Conservation (phyloP, 2,888 invertebrate species). For the Linnaemya tessellans region DNA sequence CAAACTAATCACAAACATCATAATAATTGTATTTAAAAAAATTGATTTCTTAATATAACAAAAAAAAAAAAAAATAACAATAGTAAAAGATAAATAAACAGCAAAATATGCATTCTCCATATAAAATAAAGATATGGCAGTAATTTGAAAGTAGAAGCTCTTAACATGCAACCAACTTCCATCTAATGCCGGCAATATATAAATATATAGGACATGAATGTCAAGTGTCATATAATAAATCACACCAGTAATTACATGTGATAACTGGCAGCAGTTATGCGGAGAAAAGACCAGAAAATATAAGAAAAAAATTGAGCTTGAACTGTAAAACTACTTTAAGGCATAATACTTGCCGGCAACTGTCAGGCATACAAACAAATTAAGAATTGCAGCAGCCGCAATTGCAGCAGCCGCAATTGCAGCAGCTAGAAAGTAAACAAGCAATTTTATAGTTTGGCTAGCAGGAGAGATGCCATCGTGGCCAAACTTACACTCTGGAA, state of each 20-base stretch:
- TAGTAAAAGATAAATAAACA: neutral
- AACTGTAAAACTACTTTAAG: conserved; percentile 39
- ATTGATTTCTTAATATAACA: neutral
- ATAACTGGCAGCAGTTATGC: conserved; percentile 52
- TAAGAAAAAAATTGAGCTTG: conserved; percentile 33
- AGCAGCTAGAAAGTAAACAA: conserved; percentile 42
- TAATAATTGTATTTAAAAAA: conserved; percentile 20
- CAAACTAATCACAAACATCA: conserved; percentile 43
- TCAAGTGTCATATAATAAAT: conserved; percentile 64
- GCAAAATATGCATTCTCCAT: neutral
- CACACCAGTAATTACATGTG: conserved; percentile 60
- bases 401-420: conserved; percentile 7
- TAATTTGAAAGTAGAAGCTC: conserved; percentile 41
- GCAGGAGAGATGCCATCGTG: neutral
- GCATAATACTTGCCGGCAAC: neutral
- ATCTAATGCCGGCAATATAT: conserved; percentile 26
- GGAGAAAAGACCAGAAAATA: neutral
- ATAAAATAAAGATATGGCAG: conserved; percentile 6
- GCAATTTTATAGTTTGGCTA: conserved; percentile 33
- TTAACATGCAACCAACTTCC: conserved; percentile 33
- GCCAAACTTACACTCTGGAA: neutral
- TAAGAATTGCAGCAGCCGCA: conserved; percentile 11
- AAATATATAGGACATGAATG: conserved; percentile 51
- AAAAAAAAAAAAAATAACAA: conserved; percentile 17
- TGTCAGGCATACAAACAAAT: conserved; percentile 12